Evolutionary conservation across 2,888 invertebrate species (phyloP).

Genomic region (Amorpha juglandis): DNA sequence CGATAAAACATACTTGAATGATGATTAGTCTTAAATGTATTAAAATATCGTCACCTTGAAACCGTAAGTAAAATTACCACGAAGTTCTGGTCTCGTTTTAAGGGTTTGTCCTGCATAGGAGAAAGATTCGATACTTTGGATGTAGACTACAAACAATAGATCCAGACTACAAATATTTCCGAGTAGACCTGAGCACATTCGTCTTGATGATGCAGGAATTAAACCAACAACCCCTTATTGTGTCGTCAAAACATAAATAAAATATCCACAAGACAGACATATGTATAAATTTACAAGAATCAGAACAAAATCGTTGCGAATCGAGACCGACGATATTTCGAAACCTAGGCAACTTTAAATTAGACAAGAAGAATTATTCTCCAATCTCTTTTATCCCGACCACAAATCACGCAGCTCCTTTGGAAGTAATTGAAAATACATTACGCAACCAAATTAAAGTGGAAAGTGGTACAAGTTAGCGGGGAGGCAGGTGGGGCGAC

Average conservation of each 20-base stretch:
- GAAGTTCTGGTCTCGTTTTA: too few relatives aligned
- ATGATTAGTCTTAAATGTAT: slow-evolving; percentile 17
- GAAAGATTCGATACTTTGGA: too few relatives aligned
- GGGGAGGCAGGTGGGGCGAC: slow-evolving; percentile 79
- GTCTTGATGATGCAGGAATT: neutral
- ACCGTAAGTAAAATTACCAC: neutral
- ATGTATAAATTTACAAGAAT: slow-evolving; percentile 9
- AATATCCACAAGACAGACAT: neutral
- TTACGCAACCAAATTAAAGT: slow-evolving; percentile 85
- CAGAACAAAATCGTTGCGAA: slow-evolving; percentile 20
- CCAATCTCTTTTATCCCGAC: slow-evolving; percentile 73
- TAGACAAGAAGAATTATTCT: slow-evolving; percentile 73
- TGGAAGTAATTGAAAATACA: slow-evolving; percentile 84
- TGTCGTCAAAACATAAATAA: neutral
- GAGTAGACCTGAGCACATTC: too few relatives aligned
- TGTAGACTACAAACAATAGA: too few relatives aligned
- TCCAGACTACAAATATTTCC: too few relatives aligned
- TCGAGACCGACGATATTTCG: slow-evolving; percentile 12
- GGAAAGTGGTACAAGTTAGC: slow-evolving; percentile 82
- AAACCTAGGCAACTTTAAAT: slow-evolving; percentile 67
- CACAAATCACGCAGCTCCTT: slow-evolving; percentile 81
- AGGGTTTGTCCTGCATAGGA: too few relatives aligned
- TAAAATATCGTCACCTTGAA: slow-evolving; percentile 1
- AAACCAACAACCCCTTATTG: neutral
- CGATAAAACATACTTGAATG: slow-evolving; percentile 15